phyloP scores from a whole-genome alignment of 2,888 invertebrate species.

The Metellina segmentata region DNA sequence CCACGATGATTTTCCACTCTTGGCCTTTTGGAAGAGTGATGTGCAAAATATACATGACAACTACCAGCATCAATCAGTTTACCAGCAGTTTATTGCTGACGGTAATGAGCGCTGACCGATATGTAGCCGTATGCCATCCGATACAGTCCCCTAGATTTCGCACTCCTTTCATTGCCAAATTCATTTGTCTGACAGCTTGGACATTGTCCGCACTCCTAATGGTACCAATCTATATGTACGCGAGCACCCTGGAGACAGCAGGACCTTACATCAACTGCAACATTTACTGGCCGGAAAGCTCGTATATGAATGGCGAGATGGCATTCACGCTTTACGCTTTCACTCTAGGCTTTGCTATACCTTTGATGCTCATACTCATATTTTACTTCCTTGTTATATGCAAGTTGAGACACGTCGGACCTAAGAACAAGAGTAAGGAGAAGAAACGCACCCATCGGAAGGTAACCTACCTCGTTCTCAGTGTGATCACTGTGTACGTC shows the following conservation, averaged over 20 bases:
- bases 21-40: slow-evolving; percentile 94
- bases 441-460: slow-evolving; percentile 93
- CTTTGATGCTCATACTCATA: slow-evolving; percentile 90
- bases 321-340: slow-evolving; percentile 95
- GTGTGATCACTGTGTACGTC: slow-evolving; percentile 94
- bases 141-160: slow-evolving; percentile 92
- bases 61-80: slow-evolving; percentile 95
- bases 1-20: slow-evolving; percentile 89
- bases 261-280: slow-evolving; percentile 76
- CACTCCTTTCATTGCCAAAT: slow-evolving; percentile 90
- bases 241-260: slow-evolving; percentile 71
- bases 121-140: slow-evolving; percentile 96
- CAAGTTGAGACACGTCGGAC: slow-evolving; percentile 90
- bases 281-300: slow-evolving; percentile 78
- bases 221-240: slow-evolving; percentile 86
- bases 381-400: slow-evolving; percentile 94
- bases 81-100: slow-evolving; percentile 94
- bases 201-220: slow-evolving; percentile 91
- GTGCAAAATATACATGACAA: slow-evolving; percentile 94
- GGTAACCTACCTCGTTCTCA: slow-evolving; percentile 94
- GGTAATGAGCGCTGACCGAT: slow-evolving; percentile 96
- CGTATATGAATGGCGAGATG: slow-evolving; percentile 84
- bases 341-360: slow-evolving; percentile 92
- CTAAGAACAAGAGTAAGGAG: slow-evolving; percentile 93
- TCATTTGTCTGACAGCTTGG: slow-evolving; percentile 87